Evolutionary conservation across 2,113 vertebrate species (phyloP).

Genomic region (Bufo gargarizans): DNA sequence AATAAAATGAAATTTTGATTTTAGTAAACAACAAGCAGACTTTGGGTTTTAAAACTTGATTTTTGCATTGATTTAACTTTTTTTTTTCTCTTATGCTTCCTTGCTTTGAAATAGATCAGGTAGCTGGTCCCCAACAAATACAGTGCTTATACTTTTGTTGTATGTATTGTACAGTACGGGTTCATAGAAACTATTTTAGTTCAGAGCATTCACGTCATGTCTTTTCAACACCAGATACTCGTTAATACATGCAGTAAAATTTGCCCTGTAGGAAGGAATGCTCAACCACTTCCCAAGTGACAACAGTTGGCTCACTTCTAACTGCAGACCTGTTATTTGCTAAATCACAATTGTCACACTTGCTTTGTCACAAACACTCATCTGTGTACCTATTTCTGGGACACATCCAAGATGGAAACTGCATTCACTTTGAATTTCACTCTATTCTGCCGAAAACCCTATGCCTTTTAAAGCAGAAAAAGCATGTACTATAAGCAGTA

Average conservation of each 20-base stretch:
- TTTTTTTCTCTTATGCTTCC: no score
- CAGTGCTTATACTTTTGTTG: neutral
- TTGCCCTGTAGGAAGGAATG: conserved; percentile 23
- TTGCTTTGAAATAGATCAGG: neutral
- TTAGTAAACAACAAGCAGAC: no score
- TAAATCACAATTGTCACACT: conserved; percentile 47
- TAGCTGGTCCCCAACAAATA: no score
- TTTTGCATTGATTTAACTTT: neutral
- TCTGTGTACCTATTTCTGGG: conserved; percentile 8
- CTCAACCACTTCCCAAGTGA: conserved; percentile 33
- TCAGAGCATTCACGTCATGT: conserved; percentile 12
- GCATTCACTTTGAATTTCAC: neutral
- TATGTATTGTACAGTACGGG: neutral
- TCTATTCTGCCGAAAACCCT: neutral
- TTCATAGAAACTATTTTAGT: neutral
- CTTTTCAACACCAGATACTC: conserved; percentile 29
- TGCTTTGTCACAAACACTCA: conserved; percentile 21
- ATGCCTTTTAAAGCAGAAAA: neutral
- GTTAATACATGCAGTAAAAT: conserved; percentile 37
- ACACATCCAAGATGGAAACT: conserved; percentile 26
- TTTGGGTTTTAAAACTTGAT: neutral
- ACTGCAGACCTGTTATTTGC: conserved; percentile 14
- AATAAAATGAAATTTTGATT: no score
- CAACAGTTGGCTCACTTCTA: conserved; percentile 23
- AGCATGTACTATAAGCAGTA: no score